phyloP scores from a whole-genome alignment of 2,113 vertebrate species.

The Mustela lutreola region DNA sequence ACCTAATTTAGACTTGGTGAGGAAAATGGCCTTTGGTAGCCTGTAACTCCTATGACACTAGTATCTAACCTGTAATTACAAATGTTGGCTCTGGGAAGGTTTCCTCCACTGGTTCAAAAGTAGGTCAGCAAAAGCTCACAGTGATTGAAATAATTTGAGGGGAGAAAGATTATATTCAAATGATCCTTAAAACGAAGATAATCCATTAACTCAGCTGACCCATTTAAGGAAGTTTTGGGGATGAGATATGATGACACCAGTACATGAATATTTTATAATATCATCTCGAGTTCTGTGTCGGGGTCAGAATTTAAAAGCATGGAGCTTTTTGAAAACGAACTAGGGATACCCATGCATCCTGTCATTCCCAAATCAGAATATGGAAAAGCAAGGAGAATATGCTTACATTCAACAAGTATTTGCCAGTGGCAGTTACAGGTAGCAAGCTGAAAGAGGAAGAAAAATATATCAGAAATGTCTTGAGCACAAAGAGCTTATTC shows the following conservation, averaged over 20 bases:
- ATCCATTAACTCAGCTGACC: slow-evolving; percentile 39
- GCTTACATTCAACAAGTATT: background rate
- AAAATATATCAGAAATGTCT: background rate
- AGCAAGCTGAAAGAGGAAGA: background rate
- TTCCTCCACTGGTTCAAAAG: slow-evolving; percentile 31
- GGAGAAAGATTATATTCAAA: slow-evolving; percentile 66
- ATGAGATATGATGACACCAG: background rate
- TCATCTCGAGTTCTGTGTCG: background rate
- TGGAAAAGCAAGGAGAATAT: background rate
- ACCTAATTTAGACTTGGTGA: background rate
- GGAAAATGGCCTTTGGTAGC: fast-evolving
- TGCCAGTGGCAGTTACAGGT: fast-evolving
- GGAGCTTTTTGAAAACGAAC: background rate
- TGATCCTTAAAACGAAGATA: slow-evolving; percentile 33
- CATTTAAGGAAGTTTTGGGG: slow-evolving; percentile 12
- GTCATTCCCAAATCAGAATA: background rate
- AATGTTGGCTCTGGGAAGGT: background rate
- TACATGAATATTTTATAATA: background rate
- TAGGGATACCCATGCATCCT: fast-evolving
- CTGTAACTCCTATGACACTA: background rate
- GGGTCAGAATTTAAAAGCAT: slow-evolving; percentile 48
- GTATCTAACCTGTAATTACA: background rate
- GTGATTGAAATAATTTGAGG: slow-evolving; percentile 56
- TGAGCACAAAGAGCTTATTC: background rate
- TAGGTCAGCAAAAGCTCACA: slow-evolving; percentile 47